Base-by-base conservation (phyloP, 2,888 invertebrate genomes). In the Alsophila aescularia region DNA sequence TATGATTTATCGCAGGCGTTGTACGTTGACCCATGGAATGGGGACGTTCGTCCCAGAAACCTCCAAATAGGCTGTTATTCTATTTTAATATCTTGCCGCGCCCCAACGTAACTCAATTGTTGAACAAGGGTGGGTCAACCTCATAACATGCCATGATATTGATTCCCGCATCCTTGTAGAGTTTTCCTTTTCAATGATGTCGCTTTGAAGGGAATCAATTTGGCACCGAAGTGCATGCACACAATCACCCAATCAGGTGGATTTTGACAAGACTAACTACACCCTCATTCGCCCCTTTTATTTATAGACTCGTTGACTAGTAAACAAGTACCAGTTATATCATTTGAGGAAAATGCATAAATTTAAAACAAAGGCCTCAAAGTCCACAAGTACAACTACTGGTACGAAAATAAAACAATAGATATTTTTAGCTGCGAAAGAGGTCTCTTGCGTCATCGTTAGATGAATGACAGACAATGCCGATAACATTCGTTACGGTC, bases 11-110 rank as follows among this genome's bases (percentile, higher is more conserved):
- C 55, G 62, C 66, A 69, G 64, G 59, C 66, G 58, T 51, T 69
- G 72, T 73, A 67, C 71, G 56, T 64, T 75, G 77, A 75, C 75
- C 79, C 66, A 64, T 35, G 49, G 58, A 81, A 73, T 66, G 72
- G 54, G 78, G 76, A 66, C 76, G 77, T n/a, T n/a, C n/a, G n/a
- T 69, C 70, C 77, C 64, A 77, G 70, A 75, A 77, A 75, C 70
- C 73, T 65, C 61, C 52, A 69, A 72, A 73, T 69, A 72, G 67
- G 69, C 67, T 71, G 65, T 70, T 70, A 68, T 62, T 70, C 60
- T 52, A 57, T 64, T 64, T 71, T 68, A 70, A 69, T 71, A 70
- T 72, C 72, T 66, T 52, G 73, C 72, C 78, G 68, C 78, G 71
- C 81, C 78, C 75, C 62, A 62, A 62, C 52, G 53, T 47, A 44